phyloP scores from a whole-genome alignment of 2,113 vertebrate species.

The Sialia sialis region DNA sequence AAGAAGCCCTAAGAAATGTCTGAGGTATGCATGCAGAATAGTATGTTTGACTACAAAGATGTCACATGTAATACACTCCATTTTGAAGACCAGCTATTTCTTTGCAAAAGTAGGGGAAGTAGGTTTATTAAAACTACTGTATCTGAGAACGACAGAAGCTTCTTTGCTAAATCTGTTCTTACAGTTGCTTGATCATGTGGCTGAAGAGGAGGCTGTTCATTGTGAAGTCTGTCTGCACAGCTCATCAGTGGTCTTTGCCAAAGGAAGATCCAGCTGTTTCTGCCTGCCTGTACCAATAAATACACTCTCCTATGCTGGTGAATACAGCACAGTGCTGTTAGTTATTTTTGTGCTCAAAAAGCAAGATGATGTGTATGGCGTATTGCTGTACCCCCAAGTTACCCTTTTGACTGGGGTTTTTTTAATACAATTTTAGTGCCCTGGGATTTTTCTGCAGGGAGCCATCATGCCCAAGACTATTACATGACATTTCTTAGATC shows the following conservation, averaged over 20 bases:
- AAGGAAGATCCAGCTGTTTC: background rate
- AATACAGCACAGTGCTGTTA: background rate
- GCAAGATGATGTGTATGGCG: background rate
- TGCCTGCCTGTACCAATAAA: background rate
- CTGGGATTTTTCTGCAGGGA: background rate
- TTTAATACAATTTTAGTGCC: background rate
- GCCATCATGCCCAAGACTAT: background rate
- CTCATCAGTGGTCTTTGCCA: background rate
- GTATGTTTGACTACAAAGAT: background rate
- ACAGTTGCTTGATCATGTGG: background rate
- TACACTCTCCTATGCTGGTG: rapidly evolving
- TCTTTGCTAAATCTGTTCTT: background rate
- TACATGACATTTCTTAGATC: background rate
- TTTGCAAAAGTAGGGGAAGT: slow-evolving; percentile 1
- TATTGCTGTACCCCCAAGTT: background rate
- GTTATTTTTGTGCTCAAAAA: background rate
- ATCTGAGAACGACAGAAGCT: background rate
- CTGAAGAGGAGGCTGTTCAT: background rate
- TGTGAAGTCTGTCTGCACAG: background rate
- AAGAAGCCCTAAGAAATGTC: background rate
- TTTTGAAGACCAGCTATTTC: background rate
- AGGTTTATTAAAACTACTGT: background rate
- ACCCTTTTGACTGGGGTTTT: background rate
- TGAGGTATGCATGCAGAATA: background rate
- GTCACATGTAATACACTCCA: background rate